Evolutionary conservation across 1,140 invertebrate genomes (phyloP).

Genomic region (Oryctes rhinoceros): DNA sequence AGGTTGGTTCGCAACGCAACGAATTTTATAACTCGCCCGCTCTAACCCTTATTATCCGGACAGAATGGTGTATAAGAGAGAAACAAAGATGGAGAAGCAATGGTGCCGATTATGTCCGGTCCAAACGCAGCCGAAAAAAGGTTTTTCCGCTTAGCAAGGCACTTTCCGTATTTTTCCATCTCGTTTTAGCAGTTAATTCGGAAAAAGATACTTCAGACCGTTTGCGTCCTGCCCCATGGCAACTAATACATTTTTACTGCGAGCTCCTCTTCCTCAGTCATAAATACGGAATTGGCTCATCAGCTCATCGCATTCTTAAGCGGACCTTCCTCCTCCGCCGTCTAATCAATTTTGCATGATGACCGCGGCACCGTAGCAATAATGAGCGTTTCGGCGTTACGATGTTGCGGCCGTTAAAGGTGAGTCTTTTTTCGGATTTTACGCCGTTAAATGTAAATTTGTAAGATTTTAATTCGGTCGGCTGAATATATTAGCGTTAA

Average conservation of each 20-base stretch:
- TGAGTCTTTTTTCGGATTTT: too few species aligned
- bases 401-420: too few species aligned
- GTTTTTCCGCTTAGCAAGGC: not conserved
- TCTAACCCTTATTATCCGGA: not conserved
- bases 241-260: conserved; percentile 12
- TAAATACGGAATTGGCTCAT: conserved; percentile 18
- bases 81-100: not conserved
- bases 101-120: not conserved
- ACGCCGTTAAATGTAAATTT: too few species aligned
- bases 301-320: not conserved
- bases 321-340: not conserved
- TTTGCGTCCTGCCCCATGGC: not conserved
- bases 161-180: not conserved
- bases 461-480: too few species aligned
- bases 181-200: not conserved
- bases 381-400: not conserved
- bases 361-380: not conserved
- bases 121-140: not conserved
- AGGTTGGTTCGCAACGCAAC: not conserved
- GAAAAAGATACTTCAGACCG: not conserved
- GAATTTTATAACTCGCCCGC: not conserved
- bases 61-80: not conserved
- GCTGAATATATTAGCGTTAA: too few species aligned
- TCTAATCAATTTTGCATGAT: not conserved
- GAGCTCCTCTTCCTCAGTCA: not conserved